A percentile compares a stretch with the other conserved stretches of the same genome.
phyloP scores from a whole-genome alignment of 2,113 vertebrate species.

The Tupaia tana region DNA sequence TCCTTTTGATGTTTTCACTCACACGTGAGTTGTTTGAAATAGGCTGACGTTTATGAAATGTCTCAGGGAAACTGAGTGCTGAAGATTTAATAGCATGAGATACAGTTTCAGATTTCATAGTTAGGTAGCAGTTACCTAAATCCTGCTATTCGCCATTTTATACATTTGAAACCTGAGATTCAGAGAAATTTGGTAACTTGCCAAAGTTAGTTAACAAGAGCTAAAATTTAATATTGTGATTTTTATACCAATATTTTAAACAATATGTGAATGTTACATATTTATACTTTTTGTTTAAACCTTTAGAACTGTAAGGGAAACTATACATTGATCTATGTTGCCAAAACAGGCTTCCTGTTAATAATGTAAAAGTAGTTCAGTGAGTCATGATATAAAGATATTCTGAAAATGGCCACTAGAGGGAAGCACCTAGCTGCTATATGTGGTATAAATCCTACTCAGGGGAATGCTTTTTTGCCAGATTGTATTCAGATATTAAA shows the following conservation, averaged over 20 bases:
- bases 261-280: background rate
- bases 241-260: slow-evolving; percentile 5
- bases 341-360: background rate
- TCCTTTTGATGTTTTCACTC: slow-evolving; percentile 22
- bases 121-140: background rate
- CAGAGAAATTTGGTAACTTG: slow-evolving; percentile 44
- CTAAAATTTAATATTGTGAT: background rate
- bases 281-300: slow-evolving; percentile 24
- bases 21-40: slow-evolving; percentile 11
- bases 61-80: background rate
- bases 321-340: background rate
- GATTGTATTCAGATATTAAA: slow-evolving; percentile 22
- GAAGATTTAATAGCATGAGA: background rate
- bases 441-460: slow-evolving; percentile 8
- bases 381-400: background rate
- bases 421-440: slow-evolving; percentile 66
- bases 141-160: background rate
- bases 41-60: background rate
- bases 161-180: slow-evolving; percentile 20
- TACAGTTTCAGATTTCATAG: background rate
- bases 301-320: slow-evolving; percentile 47
- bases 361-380: background rate
- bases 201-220: background rate
- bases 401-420: slow-evolving; percentile 55
- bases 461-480: background rate